Evolutionary conservation across 2,888 invertebrate genomes (phyloP).

Genomic region (Ceramica pisi): DNA sequence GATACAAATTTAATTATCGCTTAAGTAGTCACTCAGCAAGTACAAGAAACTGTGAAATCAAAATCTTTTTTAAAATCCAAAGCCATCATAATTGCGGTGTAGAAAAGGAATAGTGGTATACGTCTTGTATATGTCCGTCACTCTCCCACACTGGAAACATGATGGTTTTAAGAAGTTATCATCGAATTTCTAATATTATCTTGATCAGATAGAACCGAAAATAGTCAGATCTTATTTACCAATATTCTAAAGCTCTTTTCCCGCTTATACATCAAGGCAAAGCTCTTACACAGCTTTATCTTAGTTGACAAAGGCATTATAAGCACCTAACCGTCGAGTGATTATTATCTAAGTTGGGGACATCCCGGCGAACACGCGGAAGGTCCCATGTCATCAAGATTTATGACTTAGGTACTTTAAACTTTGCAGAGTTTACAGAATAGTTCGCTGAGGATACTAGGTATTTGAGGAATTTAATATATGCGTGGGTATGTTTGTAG

Average conservation of each 20-base stretch:
- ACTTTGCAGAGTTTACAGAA: constrained; percentile 50
- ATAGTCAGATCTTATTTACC: not conserved
- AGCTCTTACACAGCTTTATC: constrained; percentile 20
- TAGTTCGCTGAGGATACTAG: constrained; percentile 49
- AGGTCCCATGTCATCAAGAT: constrained; percentile 62
- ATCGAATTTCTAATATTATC: not conserved
- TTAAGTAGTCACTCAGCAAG: no score
- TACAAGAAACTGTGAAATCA: no score
- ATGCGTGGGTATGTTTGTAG: not conserved
- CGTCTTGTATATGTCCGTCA: no score
- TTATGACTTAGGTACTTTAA: constrained; percentile 62
- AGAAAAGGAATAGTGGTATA: no score
- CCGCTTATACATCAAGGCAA: not conserved
- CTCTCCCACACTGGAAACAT: no score
- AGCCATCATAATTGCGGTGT: no score
- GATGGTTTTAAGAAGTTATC: not conserved
- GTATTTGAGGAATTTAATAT: constrained; percentile 40
- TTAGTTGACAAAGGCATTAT: constrained; percentile 38
- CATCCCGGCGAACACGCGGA: constrained; percentile 42
- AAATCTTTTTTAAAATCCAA: no score
- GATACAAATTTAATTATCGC: no score
- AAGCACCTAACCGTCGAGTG: constrained; percentile 37
- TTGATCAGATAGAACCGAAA: not conserved
- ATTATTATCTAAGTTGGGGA: constrained; percentile 61
- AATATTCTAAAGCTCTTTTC: not conserved